Percentiles rank a stretch among this genome's conserved stretches.
Evolutionary conservation across 2,113 vertebrate genomes (phyloP).

Genomic region (Ailurus styani): DNA sequence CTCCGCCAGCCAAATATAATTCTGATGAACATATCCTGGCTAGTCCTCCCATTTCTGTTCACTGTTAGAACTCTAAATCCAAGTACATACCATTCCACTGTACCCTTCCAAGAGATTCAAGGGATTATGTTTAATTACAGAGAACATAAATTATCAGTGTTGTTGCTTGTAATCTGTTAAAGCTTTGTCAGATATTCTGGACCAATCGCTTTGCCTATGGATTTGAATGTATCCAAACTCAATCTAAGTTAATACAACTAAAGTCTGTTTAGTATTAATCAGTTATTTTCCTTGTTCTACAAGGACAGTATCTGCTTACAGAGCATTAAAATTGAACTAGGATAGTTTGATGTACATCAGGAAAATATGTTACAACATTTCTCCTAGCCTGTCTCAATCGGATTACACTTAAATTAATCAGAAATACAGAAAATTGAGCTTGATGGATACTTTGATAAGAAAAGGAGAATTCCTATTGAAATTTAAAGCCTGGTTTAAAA

Average conservation of each 20-base stretch:
- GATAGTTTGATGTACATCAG: not conserved
- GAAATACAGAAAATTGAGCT: not conserved
- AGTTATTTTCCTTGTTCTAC: not conserved
- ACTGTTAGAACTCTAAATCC: not conserved
- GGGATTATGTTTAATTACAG: slow-evolving; percentile 30
- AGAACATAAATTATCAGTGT: slow-evolving; percentile 24
- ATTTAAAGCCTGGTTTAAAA: not conserved
- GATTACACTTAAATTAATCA: not conserved
- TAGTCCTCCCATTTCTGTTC: not conserved
- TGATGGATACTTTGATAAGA: not conserved
- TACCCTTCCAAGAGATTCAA: slow-evolving; percentile 14
- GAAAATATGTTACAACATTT: not conserved
- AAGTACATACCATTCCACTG: slow-evolving; percentile 20
- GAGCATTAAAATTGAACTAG: not conserved
- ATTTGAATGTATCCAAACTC: slow-evolving; percentile 28
- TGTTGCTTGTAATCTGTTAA: not conserved
- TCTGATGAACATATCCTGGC: slow-evolving; percentile 10
- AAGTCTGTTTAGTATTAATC: not conserved
- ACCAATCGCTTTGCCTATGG: not conserved
- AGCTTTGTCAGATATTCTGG: not conserved
- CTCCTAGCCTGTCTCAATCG: not conserved
- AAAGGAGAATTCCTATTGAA: not conserved
- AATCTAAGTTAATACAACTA: not conserved
- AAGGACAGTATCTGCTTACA: not conserved
- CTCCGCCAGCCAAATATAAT: slow-evolving; percentile 9